A percentile compares a stretch with the other conserved stretches of the same genome.
Conservation (phyloP, 2,888 invertebrate species). For the Operophtera brumata region DNA sequence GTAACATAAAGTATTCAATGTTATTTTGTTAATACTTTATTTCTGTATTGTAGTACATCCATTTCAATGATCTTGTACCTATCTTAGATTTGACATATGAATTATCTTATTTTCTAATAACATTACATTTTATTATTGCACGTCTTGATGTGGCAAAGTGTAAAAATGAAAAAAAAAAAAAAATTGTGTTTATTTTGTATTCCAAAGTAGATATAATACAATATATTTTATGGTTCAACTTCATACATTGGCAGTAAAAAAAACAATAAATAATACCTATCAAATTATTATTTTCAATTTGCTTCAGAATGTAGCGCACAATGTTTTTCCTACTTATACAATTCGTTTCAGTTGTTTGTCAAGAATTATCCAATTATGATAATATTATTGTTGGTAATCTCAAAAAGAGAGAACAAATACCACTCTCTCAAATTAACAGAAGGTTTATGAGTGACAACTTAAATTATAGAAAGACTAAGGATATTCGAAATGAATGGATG, state of each 20-base stretch:
- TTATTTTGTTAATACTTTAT: too few relatives aligned
- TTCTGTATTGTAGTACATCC: too few relatives aligned
- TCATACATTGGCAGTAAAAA: neutral
- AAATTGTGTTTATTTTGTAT: too few relatives aligned
- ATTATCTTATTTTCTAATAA: too few relatives aligned
- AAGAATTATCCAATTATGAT: slow-evolving; percentile 20
- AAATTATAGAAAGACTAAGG: slow-evolving; percentile 30
- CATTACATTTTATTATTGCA: too few relatives aligned
- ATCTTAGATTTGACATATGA: too few relatives aligned
- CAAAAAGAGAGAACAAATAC: slow-evolving; percentile 26
- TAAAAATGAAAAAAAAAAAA: too few relatives aligned
- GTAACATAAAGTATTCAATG: too few relatives aligned
- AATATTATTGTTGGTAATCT: slow-evolving; percentile 24
- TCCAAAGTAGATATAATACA: too few relatives aligned
- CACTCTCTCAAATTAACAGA: slow-evolving; percentile 19
- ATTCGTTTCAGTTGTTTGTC: slow-evolving; percentile 14
- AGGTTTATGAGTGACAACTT: slow-evolving; percentile 16
- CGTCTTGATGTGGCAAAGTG: too few relatives aligned
- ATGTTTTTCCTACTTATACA: slow-evolving; percentile 20
- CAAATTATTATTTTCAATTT: neutral
- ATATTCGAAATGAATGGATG: slow-evolving; percentile 16
- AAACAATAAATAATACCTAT: neutral
- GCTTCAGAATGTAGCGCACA: neutral
- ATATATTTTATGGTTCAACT: too few relatives aligned
- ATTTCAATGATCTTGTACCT: too few relatives aligned